These are phyloP conservation scores for Valencia hispanica DNA, from an alignment of 2,797 vertebrate species.

Conservation along the genomic window DNA sequence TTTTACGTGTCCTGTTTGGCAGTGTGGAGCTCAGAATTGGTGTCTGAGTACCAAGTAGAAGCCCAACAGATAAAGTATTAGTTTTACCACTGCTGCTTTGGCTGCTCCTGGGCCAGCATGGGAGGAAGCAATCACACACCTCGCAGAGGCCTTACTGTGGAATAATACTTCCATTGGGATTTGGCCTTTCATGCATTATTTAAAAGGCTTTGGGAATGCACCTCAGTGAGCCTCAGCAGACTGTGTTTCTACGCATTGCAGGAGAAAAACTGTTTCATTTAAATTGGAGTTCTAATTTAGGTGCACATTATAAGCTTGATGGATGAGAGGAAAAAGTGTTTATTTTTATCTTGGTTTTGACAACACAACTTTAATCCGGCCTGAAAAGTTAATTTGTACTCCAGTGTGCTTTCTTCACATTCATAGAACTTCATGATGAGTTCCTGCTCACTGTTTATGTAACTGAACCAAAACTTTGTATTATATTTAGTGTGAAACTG, in stretches of 20 bases:
- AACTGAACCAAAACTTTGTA: no score
- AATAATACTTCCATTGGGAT: slow-evolving; percentile 69
- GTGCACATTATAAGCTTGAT: slow-evolving; percentile 16
- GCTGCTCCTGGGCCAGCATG: slow-evolving; percentile 25
- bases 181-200: slow-evolving; percentile 76
- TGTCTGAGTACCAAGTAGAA: no score
- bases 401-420: background rate
- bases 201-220: slow-evolving; percentile 63
- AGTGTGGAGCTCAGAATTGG: no score
- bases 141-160: slow-evolving; percentile 50
- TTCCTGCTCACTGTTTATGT: background rate
- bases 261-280: slow-evolving; percentile 26
- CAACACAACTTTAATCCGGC: background rate
- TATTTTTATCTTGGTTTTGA: background rate
- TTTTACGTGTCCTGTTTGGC: no score
- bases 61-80: slow-evolving; percentile 35
- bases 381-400: background rate
- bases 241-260: slow-evolving; percentile 28
- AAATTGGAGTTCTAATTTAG: slow-evolving; percentile 13
- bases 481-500: no score
- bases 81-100: slow-evolving; percentile 42
- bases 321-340: background rate
- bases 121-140: slow-evolving; percentile 39
- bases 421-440: background rate
- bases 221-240: slow-evolving; percentile 47